Conservation (phyloP, 2,888 invertebrate genomes). For the Drosophila lacicola region DNA sequence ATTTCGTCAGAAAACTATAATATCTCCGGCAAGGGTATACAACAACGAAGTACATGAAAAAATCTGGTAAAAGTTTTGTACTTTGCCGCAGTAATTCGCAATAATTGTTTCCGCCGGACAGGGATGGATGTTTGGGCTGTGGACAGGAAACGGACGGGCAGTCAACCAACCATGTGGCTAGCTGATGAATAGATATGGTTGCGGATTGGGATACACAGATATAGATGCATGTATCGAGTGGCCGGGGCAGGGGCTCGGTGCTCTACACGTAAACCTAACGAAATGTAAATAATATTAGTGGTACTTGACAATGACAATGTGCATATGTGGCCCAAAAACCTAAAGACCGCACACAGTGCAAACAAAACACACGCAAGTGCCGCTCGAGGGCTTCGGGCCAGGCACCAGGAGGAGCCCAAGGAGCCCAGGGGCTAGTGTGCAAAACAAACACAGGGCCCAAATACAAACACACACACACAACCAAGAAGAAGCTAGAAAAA, state of each 20-base stretch:
- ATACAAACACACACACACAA: conserved; percentile 59
- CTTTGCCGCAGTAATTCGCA: conserved; percentile 63
- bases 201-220: conserved; percentile 1
- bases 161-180: conserved; percentile 39
- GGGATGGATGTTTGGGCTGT: background rate
- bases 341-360: conserved; percentile 59
- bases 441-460: conserved; percentile 70
- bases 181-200: conserved; percentile 26
- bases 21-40: no score
- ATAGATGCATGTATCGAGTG: conserved; percentile 35
- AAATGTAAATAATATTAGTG: conserved; percentile 79
- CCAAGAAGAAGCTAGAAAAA: conserved; percentile 73
- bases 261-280: conserved; percentile 66
- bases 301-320: conserved; percentile 80
- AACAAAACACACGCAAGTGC: conserved; percentile 65
- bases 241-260: conserved; percentile 12
- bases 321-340: conserved; percentile 73
- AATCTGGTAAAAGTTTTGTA: conserved; percentile 45
- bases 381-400: conserved; percentile 44
- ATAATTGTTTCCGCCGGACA: conserved; percentile 72
- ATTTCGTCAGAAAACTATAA: no score
- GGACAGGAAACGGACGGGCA: conserved; percentile 14
- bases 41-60: background rate
- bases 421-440: conserved; percentile 69
- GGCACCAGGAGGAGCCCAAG: conserved; percentile 7